These are phyloP conservation scores for Melanocharis versteri DNA, from an alignment of 2,113 vertebrate species.

Conservation along the genomic window DNA sequence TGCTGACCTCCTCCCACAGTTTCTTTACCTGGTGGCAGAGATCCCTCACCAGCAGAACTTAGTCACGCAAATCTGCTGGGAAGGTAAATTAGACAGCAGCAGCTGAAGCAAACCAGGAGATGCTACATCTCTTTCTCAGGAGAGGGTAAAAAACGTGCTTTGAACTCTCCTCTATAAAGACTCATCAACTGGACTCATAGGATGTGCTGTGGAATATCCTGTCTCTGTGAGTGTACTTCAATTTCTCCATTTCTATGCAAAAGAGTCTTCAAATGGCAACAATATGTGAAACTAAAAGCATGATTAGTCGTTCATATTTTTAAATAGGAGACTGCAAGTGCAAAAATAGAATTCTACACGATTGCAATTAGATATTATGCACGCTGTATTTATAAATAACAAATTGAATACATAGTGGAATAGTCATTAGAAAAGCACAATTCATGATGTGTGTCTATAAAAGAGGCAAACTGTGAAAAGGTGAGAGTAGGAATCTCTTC, in stretches of 20 bases:
- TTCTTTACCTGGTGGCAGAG: neutral
- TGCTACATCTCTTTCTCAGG: neutral
- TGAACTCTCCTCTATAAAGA: neutral
- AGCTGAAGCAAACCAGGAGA: neutral
- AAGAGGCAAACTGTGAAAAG: neutral
- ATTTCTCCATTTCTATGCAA: constrained; percentile 48
- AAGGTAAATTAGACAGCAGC: neutral
- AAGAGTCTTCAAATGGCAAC: constrained; percentile 27
- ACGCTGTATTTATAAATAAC: neutral
- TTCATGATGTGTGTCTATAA: neutral
- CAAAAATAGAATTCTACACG: neutral
- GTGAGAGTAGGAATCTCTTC: neutral
- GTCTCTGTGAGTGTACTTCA: neutral
- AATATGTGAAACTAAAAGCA: neutral
- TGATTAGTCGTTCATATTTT: constrained; percentile 11
- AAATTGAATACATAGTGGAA: constrained; percentile 6
- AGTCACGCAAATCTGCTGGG: neutral
- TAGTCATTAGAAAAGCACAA: neutral
- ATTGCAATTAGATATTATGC: neutral
- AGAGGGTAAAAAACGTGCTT: neutral
- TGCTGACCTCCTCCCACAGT: neutral
- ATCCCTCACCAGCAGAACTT: neutral
- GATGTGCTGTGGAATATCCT: neutral
- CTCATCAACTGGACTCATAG: neutral
- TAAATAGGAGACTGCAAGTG: neutral